These are phyloP conservation scores for Hirundichthys speculiger DNA, from an alignment of 2,113 vertebrate genomes.

Conservation along the genomic window DNA sequence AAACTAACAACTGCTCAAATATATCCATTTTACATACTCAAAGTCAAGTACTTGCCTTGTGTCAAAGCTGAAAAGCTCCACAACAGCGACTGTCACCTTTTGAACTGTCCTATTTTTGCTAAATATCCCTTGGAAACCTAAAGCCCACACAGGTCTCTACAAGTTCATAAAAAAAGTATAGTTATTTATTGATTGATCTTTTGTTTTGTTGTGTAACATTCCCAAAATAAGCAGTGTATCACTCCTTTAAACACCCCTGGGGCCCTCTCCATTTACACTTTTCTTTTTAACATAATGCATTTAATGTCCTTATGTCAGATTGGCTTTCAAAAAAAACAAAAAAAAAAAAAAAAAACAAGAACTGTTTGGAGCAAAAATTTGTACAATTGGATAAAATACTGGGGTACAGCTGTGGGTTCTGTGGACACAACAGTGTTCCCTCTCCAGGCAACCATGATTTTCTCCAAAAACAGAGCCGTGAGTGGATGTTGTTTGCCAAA, in stretches of 20 bases:
- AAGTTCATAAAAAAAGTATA: background rate
- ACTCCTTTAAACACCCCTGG: slow-evolving; percentile 13
- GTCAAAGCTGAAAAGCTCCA: background rate
- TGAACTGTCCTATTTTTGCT: slow-evolving; percentile 8
- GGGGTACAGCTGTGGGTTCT: slow-evolving; percentile 24
- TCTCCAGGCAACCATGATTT: slow-evolving; percentile 71
- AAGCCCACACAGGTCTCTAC: background rate
- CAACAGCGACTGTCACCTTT: slow-evolving; percentile 10
- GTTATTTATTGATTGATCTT: background rate
- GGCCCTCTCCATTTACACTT: too few relatives aligned
- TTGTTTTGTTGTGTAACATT: slow-evolving; percentile 23
- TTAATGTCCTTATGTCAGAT: background rate
- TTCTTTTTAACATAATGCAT: background rate
- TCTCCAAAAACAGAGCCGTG: slow-evolving; percentile 44
- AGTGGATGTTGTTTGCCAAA: slow-evolving; percentile 63
- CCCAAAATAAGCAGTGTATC: slow-evolving; percentile 35
- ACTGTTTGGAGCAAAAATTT: slow-evolving; percentile 24
- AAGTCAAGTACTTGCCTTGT: slow-evolving; percentile 52
- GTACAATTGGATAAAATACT: slow-evolving; percentile 38
- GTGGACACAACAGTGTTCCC: slow-evolving; percentile 63
- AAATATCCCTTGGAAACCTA: too few relatives aligned
- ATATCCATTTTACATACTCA: slow-evolving; percentile 15
- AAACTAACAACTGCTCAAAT: slow-evolving; percentile 43
- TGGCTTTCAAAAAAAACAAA: background rate
- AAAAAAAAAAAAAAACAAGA: background rate